phyloP scores from a whole-genome alignment of 2,113 vertebrate species.

The Cygnus atratus region DNA sequence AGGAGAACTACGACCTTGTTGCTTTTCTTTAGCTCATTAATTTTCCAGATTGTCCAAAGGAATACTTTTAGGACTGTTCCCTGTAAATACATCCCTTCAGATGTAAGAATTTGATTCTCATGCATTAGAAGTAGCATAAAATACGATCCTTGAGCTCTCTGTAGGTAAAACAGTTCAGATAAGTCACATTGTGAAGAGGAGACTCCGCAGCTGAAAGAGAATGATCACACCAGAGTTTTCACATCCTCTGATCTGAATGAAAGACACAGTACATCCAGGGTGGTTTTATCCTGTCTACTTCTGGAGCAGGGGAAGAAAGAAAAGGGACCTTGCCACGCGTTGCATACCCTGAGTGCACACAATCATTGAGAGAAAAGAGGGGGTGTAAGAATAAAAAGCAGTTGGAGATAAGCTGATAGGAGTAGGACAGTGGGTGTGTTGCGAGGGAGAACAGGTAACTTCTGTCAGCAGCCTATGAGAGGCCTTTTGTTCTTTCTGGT shows the following conservation, averaged over 20 bases:
- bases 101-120: neutral
- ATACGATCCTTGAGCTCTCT: constrained; percentile 9
- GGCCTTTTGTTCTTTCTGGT: constrained; percentile 1
- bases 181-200: constrained; percentile 30
- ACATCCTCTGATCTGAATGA: constrained; percentile 6
- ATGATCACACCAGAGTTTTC: constrained; percentile 9
- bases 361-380: neutral
- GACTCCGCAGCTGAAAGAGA: neutral
- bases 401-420: neutral
- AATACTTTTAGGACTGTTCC: neutral
- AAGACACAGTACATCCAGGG: neutral
- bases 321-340: constrained; percentile 23
- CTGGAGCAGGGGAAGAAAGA: neutral
- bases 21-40: neutral
- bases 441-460: neutral
- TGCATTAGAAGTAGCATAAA: constrained; percentile 7
- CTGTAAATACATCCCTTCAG: constrained; percentile 17
- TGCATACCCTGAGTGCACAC: neutral
- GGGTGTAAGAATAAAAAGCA: neutral
- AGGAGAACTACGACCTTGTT: neutral
- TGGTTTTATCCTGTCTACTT: neutral
- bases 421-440: constrained; percentile 15
- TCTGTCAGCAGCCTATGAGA: neutral
- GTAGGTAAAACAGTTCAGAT: constrained; percentile 21
- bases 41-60: neutral